These are phyloP conservation scores for Euclidia mi DNA, from an alignment of 2,888 invertebrate genomes.

Conservation along the genomic window DNA sequence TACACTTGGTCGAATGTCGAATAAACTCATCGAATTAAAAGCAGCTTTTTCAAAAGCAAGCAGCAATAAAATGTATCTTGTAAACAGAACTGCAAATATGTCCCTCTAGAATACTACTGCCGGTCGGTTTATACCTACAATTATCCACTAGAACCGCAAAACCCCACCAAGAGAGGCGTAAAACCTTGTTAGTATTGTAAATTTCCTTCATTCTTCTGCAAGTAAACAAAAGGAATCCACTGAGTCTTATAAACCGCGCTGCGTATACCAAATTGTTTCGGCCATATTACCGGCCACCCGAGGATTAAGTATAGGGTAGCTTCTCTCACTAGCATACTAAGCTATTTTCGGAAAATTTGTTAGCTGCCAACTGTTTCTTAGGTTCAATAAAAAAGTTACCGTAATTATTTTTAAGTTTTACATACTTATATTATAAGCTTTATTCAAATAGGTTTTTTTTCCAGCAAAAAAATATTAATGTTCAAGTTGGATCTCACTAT, in stretches of 20 bases:
- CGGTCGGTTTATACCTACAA: conserved; percentile 20
- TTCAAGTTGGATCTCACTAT: too few species aligned
- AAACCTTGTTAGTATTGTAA: conserved; percentile 54
- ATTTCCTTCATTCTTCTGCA: conserved; percentile 57
- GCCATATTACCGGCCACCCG: conserved; percentile 71
- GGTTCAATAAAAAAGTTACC: too few species aligned
- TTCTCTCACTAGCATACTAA: conserved; percentile 22
- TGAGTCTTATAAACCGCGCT: conserved; percentile 69
- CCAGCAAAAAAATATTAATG: too few species aligned
- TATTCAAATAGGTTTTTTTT: too few species aligned
- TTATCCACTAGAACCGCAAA: conserved; percentile 31
- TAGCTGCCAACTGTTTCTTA: background rate
- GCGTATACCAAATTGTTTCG: conserved; percentile 75
- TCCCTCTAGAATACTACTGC: background rate
- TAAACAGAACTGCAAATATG: background rate
- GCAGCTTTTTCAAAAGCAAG: background rate
- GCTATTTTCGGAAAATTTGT: conserved; percentile 38
- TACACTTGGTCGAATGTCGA: too few species aligned
- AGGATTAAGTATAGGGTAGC: conserved; percentile 62
- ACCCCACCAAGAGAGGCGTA: conserved; percentile 40
- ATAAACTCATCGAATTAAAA: background rate
- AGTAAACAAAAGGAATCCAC: conserved; percentile 71
- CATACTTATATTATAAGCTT: too few species aligned
- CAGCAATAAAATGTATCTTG: conserved; percentile 4
- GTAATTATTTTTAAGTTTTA: too few species aligned